Evolutionary conservation across 1,140 invertebrate species (phyloP).

Genomic region (Parasteatoda tepidariorum): DNA sequence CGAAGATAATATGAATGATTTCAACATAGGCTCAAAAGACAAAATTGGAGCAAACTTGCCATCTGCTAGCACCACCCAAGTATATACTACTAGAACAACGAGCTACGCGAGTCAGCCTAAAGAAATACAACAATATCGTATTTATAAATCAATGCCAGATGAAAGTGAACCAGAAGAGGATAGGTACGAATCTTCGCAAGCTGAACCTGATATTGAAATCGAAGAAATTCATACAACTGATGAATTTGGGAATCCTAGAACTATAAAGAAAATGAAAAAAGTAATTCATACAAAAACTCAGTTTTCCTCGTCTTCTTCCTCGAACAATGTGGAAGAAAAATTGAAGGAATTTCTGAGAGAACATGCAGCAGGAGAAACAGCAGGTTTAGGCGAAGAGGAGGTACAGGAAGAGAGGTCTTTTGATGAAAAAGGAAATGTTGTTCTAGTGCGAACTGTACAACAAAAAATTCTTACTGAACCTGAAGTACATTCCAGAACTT

Average conservation of each 20-base stretch:
- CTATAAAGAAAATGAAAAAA: conserved; percentile 26
- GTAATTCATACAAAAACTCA: conserved; percentile 14
- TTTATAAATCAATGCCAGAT: background rate
- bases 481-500: conserved; percentile 37
- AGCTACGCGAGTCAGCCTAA: background rate
- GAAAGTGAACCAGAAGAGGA: background rate
- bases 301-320: conserved; percentile 55
- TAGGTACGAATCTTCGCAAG: conserved; percentile 17
- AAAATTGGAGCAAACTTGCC: background rate
- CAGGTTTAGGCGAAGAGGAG: conserved; percentile 37
- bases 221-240: conserved; percentile 52
- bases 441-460: conserved; percentile 40
- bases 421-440: conserved; percentile 60
- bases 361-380: conserved; percentile 24
- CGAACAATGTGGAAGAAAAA: conserved; percentile 58
- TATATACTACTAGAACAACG: conserved; percentile 1
- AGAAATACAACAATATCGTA: background rate
- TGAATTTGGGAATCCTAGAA: conserved; percentile 49
- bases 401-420: conserved; percentile 59
- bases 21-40: conserved; percentile 9
- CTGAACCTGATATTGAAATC: conserved; percentile 50
- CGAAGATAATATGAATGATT: conserved; percentile 30
- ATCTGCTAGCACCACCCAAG: conserved; percentile 9
- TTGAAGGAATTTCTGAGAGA: conserved; percentile 57
- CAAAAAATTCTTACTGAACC: conserved; percentile 47